These are phyloP conservation scores for Gymnocephalus cernua DNA, from an alignment of 2,113 vertebrate genomes.

Conservation along the genomic window DNA sequence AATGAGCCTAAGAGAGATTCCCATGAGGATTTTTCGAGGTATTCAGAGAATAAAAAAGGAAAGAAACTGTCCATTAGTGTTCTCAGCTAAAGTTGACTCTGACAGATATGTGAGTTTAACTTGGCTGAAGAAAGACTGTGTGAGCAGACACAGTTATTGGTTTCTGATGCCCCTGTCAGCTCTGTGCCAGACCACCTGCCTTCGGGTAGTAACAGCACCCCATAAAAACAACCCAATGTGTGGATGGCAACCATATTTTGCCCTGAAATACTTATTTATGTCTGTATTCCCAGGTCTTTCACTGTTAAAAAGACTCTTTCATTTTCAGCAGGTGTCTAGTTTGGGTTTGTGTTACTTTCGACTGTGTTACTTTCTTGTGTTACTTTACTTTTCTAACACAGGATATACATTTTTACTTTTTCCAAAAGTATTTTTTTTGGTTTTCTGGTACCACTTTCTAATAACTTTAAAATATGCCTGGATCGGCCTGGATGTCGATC, in stretches of 20 bases:
- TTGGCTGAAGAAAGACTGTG: conserved; percentile 82
- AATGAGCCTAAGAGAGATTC: background rate
- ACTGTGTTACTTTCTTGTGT: no score
- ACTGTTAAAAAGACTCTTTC: conserved; percentile 12
- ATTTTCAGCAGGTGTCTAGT: conserved; percentile 20
- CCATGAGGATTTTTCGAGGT: background rate
- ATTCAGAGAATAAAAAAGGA: background rate
- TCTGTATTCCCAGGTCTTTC: background rate
- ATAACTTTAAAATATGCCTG: background rate
- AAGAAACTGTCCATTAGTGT: conserved; percentile 4
- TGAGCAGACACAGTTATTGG: conserved; percentile 85
- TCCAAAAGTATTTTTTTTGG: background rate
- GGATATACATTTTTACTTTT: background rate
- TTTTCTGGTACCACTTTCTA: background rate
- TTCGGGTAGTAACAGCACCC: conserved; percentile 59
- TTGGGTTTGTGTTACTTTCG: conserved; percentile 4
- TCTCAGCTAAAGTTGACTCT: conserved; percentile 36
- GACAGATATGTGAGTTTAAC: conserved; percentile 82
- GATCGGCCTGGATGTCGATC: background rate
- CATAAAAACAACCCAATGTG: conserved; percentile 57
- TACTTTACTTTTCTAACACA: no score
- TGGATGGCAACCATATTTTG: conserved; percentile 39
- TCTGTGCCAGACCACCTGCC: conserved; percentile 88
- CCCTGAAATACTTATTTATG: background rate
- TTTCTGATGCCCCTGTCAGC: conserved; percentile 86